phyloP scores from a whole-genome alignment of 2,888 invertebrate species.

The Bimastos eiseni region DNA sequence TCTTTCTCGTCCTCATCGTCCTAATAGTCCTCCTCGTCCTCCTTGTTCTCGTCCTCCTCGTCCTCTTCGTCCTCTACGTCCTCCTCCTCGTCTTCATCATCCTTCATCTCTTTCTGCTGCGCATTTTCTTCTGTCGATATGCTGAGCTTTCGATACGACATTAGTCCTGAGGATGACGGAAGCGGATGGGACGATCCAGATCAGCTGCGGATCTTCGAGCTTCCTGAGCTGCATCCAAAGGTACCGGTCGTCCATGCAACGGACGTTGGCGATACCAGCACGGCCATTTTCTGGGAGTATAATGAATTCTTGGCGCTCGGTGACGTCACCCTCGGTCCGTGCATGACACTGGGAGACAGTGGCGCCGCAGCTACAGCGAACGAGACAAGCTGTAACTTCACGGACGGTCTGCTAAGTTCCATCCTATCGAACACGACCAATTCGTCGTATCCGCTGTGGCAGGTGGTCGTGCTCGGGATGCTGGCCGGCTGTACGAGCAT shows the following conservation, averaged over 20 bases:
- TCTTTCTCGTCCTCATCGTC: not conserved
- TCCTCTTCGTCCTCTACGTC: not conserved
- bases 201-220: slow-evolving; percentile 26
- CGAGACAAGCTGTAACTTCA: not conserved
- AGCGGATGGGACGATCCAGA: slow-evolving; percentile 2
- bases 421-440: slow-evolving; percentile 58
- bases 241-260: not conserved
- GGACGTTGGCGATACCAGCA: not conserved
- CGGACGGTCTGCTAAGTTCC: not conserved
- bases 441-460: slow-evolving; percentile 72
- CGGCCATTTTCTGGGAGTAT: not conserved
- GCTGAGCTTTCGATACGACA: not conserved
- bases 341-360: not conserved
- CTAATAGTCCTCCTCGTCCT: not conserved
- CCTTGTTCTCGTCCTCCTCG: too few relatives aligned
- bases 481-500: slow-evolving; percentile 85
- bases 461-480: slow-evolving; percentile 84
- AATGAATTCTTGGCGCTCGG: not conserved
- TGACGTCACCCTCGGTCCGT: not conserved
- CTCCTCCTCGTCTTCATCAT: not conserved
- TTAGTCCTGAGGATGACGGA: not conserved
- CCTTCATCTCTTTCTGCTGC: not conserved
- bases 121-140: not conserved
- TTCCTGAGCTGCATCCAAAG: slow-evolving; percentile 2
- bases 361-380: not conserved